A percentile compares a stretch with the other conserved stretches of the same genome.
Evolutionary conservation across 1,140 invertebrate genomes (phyloP).

Genomic region (Penaeus indicus): DNA sequence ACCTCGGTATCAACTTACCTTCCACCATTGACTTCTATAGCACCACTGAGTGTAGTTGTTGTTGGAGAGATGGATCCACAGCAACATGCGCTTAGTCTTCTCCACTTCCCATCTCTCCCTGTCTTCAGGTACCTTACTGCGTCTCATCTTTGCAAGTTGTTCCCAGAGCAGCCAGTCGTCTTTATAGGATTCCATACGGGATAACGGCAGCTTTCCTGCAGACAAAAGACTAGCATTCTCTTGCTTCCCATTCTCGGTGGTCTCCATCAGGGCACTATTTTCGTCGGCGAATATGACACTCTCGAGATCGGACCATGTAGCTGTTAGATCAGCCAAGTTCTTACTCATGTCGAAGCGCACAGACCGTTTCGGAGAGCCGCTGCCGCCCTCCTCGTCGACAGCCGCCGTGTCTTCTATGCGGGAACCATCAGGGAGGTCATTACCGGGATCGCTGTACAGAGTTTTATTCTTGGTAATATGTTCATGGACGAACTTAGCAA

Average conservation of each 20-base stretch:
- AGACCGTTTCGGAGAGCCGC: conserved; percentile 37
- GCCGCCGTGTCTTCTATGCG: not conserved
- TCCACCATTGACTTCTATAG: conserved; percentile 66
- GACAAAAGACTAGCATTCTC: conserved; percentile 16
- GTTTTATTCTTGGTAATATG: conserved; percentile 48
- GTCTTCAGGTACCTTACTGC: conserved; percentile 62
- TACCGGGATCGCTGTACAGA: conserved; percentile 35
- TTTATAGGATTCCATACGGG: conserved; percentile 68
- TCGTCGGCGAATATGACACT: conserved; percentile 69
- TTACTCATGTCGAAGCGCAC: conserved; percentile 60
- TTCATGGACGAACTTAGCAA: conserved; percentile 57
- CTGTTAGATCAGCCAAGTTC: conserved; percentile 50
- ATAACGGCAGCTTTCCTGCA: conserved; percentile 39
- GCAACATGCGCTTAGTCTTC: conserved; percentile 68
- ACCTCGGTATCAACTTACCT: conserved; percentile 53
- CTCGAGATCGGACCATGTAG: conserved; percentile 69
- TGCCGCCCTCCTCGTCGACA: conserved; percentile 1
- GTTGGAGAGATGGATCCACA: conserved; percentile 68
- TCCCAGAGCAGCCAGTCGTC: conserved; percentile 69
- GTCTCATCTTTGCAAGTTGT: conserved; percentile 67
- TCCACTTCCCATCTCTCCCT: conserved; percentile 67
- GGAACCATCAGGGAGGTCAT: conserved; percentile 9
- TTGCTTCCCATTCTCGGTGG: conserved; percentile 32
- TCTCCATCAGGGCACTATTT: conserved; percentile 32
- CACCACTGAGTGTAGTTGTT: conserved; percentile 62